A percentile compares a stretch with the other conserved stretches of the same genome.
phyloP scores from a whole-genome alignment of 2,797 vertebrate species.

The Tapera naevia region DNA sequence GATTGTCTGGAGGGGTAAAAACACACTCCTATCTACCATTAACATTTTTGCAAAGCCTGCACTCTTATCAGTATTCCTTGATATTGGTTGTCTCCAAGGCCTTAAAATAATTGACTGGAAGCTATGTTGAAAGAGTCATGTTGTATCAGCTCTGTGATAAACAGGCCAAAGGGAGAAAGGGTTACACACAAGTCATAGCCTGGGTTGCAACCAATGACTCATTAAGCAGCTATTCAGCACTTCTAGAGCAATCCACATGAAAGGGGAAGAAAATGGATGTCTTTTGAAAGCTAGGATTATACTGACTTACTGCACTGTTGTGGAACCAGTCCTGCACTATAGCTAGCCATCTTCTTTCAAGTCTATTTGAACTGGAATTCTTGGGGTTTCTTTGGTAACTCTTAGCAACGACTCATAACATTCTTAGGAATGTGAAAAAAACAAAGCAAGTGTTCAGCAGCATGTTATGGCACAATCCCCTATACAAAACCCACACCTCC shows the following conservation, averaged over 20 bases:
- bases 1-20: conserved; percentile 4
- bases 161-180: not conserved
- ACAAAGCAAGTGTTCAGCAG: not conserved
- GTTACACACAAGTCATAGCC: not conserved
- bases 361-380: not conserved
- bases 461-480: accelerated
- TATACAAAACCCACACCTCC: not conserved
- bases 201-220: conserved; percentile 20
- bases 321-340: not conserved
- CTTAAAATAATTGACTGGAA: conserved; percentile 38
- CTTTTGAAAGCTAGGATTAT: conserved; percentile 25
- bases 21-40: not conserved
- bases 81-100: conserved; percentile 6
- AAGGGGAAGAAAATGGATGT: not conserved
- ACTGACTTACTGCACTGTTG: not conserved
- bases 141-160: conserved; percentile 17
- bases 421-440: not conserved
- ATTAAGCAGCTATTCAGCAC: conserved; percentile 36
- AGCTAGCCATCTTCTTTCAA: not conserved
- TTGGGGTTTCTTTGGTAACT: not conserved
- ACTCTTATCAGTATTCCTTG: conserved; percentile 43
- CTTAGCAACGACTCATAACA: not conserved
- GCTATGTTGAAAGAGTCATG: not conserved
- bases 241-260: not conserved
- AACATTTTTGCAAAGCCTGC: conserved; percentile 47